Conservation (phyloP, 2,888 invertebrate genomes). For the Drosophila meridiana region DNA sequence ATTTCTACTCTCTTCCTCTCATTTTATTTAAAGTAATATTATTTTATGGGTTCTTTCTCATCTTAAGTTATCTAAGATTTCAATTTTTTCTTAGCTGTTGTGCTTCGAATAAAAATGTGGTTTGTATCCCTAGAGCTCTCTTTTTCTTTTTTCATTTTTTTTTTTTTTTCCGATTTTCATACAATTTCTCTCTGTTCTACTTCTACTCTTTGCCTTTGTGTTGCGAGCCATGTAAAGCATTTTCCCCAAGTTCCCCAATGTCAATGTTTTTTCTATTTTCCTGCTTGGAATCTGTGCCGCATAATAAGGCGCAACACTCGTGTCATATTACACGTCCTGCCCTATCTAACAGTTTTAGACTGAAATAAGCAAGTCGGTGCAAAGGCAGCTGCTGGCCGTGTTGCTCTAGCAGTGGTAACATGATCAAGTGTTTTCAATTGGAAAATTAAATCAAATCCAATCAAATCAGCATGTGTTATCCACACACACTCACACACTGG, state of each 20-base stretch:
- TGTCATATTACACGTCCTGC: slow-evolving; percentile 13
- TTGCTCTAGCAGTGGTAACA: slow-evolving; percentile 57
- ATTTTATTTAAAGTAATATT: not conserved
- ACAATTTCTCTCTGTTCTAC: not conserved
- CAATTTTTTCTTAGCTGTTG: not conserved
- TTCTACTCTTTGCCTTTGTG: slow-evolving; percentile 13
- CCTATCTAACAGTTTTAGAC: slow-evolving; percentile 1
- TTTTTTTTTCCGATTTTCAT: slow-evolving; percentile 1
- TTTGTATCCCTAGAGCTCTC: not conserved
- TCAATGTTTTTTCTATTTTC: slow-evolving; percentile 30
- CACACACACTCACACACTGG: slow-evolving; percentile 22
- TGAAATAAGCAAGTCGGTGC: slow-evolving; percentile 29
- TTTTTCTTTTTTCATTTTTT: not conserved
- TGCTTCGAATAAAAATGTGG: not conserved
- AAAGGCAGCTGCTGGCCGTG: slow-evolving; percentile 21
- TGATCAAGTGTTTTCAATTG: slow-evolving; percentile 81
- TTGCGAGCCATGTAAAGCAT: slow-evolving; percentile 53
- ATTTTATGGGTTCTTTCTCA: not conserved
- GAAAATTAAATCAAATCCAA: slow-evolving; percentile 83
- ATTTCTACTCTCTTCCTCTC: not conserved
- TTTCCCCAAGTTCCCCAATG: slow-evolving; percentile 22
- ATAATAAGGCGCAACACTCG: slow-evolving; percentile 53
- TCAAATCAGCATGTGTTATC: slow-evolving; percentile 76
- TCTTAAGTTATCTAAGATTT: not conserved
- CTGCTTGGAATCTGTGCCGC: slow-evolving; percentile 24